A percentile compares a stretch with the other conserved stretches of the same genome.
Conservation (phyloP, 2,113 vertebrate genomes). For the Cyprinus carpio region DNA sequence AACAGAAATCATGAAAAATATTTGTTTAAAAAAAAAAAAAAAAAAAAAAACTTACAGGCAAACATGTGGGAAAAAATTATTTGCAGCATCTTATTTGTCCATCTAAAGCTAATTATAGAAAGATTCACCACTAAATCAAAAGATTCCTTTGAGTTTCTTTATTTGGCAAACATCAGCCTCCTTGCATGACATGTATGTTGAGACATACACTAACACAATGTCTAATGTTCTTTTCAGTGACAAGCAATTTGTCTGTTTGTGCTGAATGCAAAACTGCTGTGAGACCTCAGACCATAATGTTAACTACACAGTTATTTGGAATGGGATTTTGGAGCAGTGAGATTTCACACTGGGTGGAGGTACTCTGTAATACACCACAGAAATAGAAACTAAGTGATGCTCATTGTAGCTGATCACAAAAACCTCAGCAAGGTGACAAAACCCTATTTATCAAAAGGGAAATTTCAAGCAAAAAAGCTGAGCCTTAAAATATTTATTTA, state of each 20-base stretch:
- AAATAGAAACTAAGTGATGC: not conserved
- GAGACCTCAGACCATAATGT: not conserved
- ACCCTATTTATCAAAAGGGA: not conserved
- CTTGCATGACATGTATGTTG: not conserved
- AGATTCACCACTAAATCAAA: not conserved
- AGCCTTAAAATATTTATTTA: not conserved
- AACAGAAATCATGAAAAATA: too few species aligned
- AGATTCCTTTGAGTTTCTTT: not conserved
- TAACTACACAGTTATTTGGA: not conserved
- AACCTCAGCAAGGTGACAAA: not conserved
- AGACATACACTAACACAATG: not conserved
- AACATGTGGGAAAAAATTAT: not conserved
- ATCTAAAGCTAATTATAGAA: not conserved
- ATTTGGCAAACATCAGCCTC: not conserved
- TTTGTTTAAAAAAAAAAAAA: not conserved
- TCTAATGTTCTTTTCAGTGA: not conserved
- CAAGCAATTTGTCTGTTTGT: not conserved
- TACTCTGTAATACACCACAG: not conserved
- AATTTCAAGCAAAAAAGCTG: not conserved
- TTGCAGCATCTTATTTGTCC: not conserved
- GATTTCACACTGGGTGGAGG: not conserved
- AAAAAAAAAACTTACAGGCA: not conserved
- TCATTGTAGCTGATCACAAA: not conserved
- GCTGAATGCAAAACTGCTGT: not conserved
- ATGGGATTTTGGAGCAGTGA: too few species aligned